A percentile compares a stretch with the other conserved stretches of the same genome.
Conservation (phyloP, 1,140 invertebrate species). For the Meloidogyne floridensis region DNA sequence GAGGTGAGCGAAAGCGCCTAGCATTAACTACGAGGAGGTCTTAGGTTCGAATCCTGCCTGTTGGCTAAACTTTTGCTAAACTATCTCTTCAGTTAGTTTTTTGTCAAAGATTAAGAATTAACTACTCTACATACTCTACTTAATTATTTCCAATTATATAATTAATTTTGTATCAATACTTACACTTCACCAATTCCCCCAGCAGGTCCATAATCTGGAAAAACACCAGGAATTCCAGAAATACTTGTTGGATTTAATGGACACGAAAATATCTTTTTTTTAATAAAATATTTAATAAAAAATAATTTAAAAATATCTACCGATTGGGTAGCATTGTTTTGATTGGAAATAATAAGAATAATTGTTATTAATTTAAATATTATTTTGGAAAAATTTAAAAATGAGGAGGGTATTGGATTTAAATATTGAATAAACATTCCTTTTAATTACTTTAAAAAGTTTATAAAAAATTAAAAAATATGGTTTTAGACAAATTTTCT, state of each 20-base stretch:
- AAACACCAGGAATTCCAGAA: conserved; percentile 34
- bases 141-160: conserved; percentile 6
- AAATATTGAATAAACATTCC: too few species aligned
- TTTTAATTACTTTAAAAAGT: too few species aligned
- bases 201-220: conserved; percentile 33
- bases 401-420: neutral
- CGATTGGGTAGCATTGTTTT: neutral
- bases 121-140: neutral
- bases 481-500: too few species aligned
- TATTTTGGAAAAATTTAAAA: neutral
- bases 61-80: too few species aligned
- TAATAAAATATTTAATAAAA: neutral
- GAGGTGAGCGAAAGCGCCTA: too few species aligned
- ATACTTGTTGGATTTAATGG: conserved; percentile 38
- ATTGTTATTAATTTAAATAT: neutral
- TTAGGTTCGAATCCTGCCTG: too few species aligned
- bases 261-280: conserved; percentile 36
- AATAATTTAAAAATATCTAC: neutral
- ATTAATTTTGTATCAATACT: conserved; percentile 29
- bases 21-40: too few species aligned
- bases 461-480: too few species aligned
- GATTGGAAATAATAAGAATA: neutral
- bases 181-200: conserved; percentile 47
- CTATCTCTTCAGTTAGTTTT: too few species aligned
- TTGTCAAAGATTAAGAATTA: too few species aligned